Evolutionary conservation across 2,888 invertebrate species (phyloP), one percentile per base, ranked within the genome.

Genomic region (Maniola hyperantus): DNA sequence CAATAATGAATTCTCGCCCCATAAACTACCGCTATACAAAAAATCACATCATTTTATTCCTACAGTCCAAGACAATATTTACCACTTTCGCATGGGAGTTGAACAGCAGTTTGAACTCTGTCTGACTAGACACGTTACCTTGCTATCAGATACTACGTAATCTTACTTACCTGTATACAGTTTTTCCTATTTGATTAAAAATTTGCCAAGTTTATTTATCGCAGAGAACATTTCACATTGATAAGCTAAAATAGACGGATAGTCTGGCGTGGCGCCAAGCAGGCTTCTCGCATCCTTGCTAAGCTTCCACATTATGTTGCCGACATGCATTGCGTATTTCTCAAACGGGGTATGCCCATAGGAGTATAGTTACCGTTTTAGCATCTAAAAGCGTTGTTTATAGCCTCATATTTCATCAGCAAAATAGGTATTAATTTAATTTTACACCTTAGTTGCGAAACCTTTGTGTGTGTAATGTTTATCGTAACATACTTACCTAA

Each of bases 221-320:
- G 46, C 15, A 60, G 65, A 73, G 70, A 72, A 74, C 73, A 70
- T 70, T 68, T 72, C 69, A 65, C 64, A 48, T 61, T 72, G 70
- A 74, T 73, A 74, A 75, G 71, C 64, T 66, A 62, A 53, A 67
- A 69, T 63, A 67, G 68, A 66, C 60, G 54, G 54, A 46, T 53
- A 50, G 50, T 48, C 72, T 79, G 78, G 78, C 78, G 48, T 36
- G 65, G 64, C 71, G 78, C 78, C 79, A 78, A 70, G 34, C 70
- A 65, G 72, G 72, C 72, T 72, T 60, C 69, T 73, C 66, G 60
- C 68, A 71, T 73, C 70, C 69, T 70, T 58, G 63, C 68, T 73
- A 72, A 58, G 34, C 44, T 69, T 42, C 57, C 48, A 63, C 39
- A 54, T 26, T 44, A 57, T 46, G n/a, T 18, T 53, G 44, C 26